Evolutionary conservation across 1,140 invertebrate genomes (phyloP).

Genomic region (Aricia agestis): DNA sequence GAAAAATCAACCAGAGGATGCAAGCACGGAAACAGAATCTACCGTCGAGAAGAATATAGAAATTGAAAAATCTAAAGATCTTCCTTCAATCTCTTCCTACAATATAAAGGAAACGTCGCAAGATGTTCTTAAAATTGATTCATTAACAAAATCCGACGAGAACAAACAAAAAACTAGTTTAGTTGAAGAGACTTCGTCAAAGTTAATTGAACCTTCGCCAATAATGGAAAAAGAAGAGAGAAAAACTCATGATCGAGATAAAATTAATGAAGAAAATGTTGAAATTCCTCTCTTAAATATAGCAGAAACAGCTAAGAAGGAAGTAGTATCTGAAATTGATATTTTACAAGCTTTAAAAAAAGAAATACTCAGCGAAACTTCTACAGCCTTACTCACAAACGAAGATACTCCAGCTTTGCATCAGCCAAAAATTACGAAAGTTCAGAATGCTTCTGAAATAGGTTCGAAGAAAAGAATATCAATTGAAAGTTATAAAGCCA

Average conservation of each 20-base stretch:
- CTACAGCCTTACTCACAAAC: constrained; percentile 39
- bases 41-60: background rate
- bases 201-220: background rate
- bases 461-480: constrained; percentile 65
- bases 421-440: constrained; percentile 65
- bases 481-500: constrained; percentile 72
- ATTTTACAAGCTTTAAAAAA: constrained; percentile 72
- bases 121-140: no score
- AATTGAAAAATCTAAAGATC: background rate
- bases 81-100: no score
- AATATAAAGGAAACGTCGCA: no score
- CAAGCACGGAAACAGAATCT: background rate
- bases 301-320: constrained; percentile 34
- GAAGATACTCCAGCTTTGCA: constrained; percentile 47
- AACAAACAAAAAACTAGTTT: background rate
- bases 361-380: constrained; percentile 60
- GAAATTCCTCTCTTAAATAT: constrained; percentile 56
- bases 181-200: background rate
- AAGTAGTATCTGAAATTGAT: constrained; percentile 64
- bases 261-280: constrained; percentile 16
- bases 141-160: background rate
- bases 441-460: constrained; percentile 54
- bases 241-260: constrained; percentile 15
- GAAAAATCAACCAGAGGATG: no score
- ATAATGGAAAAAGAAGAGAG: constrained; percentile 5